Base-by-base conservation (phyloP, 2,888 invertebrate genomes). In the Rutpela maculata region DNA sequence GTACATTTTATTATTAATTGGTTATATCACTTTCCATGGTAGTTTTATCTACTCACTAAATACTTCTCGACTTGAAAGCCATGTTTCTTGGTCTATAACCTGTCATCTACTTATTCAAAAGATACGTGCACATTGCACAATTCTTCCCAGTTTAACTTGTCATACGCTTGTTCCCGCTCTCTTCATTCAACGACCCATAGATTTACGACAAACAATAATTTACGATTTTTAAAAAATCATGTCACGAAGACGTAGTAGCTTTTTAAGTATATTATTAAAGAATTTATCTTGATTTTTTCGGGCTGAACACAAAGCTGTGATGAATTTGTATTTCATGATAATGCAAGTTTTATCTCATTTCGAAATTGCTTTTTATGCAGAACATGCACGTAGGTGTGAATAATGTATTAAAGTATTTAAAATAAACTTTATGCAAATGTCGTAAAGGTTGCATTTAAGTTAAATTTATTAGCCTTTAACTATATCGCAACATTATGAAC, bases 401-500 rank as follows among this genome's bases (percentile, higher is more conserved):
- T 77, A 71, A 78, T 78, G 75, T 59, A 71, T 60, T 56, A 75
- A 72, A 78, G 74, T 74, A 75, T 78, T 70, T 78, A 78, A 78
- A 75, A 71, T 75, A 78, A 74, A 71, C 60, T 79, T 79, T 76
- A 81, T 74, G 81, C 75, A 81, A 81, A 81, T 79, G 79, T 66
- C 78, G 81, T 81, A 81, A 78, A 81, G 76, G 76, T 72, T 79
- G 77, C 81, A 72, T 79, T 81, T 76, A 77, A 78, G 74, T 72
- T 69, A 75, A 81, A 78, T 81, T 80, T 81, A 80, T 80, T 78
- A 78, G 65, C 75, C 76, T 79, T 73, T 75, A 79, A 73, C 73
- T 77, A 74, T 75, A 72, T 76, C 76, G 72, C 77, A 78, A 77
- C 78, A 78, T 80, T 78, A 78, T 77, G 75, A 80, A 80, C 80